Evolutionary conservation across 2,113 vertebrate genomes (phyloP), one percentile per base, ranked within the genome.

Genomic region (Panthera leo): DNA sequence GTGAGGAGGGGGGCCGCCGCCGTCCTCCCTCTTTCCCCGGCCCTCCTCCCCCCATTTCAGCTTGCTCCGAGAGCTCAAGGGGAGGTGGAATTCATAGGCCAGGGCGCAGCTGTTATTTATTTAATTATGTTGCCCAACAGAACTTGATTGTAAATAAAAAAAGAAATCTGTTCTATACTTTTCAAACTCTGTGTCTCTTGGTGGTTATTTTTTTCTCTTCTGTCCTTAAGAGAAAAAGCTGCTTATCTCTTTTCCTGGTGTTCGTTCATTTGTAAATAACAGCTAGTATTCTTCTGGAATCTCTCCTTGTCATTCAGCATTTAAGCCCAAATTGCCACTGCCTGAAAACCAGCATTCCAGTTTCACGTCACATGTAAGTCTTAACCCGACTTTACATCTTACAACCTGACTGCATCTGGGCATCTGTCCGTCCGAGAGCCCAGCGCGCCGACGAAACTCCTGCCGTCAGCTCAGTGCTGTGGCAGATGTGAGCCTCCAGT

Each of bases 111-210:
- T 98, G 98, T 98, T 99, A 99, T 99, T 99, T 99, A 99, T 99
- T 98, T 96, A 97, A 98, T 97, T 99, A 98, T 98, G 98, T 99
- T 98, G 97, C 98, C 98, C 98, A 1, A 94, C 92, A 98, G 93
- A 98, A 98, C 98, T 98, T 98, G 98, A 98, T 89, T 99, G 98
- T 99, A 99, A 99, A 99, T 99, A 98, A 99, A 99, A 99, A 61
- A 85, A 91, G 94, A 97, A 96, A 97, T 98, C 97, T 98, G 98
- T 98, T 99, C 98, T 98, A 98, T 98, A 98, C 98, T 97, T 97
- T 97, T 89, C 96, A 97, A 80, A 96, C 29, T 80, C 96, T 67
- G 91, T 9, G 93, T 11, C 18, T 96, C 98, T 31, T 25, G 93
- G 95, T 97, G 39, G 95, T 97, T 73, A 55, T 67, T 98, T 96